Evolutionary conservation across 1,140 invertebrate genomes (phyloP).

Genomic region (Daktulosphaira vitifoliae): DNA sequence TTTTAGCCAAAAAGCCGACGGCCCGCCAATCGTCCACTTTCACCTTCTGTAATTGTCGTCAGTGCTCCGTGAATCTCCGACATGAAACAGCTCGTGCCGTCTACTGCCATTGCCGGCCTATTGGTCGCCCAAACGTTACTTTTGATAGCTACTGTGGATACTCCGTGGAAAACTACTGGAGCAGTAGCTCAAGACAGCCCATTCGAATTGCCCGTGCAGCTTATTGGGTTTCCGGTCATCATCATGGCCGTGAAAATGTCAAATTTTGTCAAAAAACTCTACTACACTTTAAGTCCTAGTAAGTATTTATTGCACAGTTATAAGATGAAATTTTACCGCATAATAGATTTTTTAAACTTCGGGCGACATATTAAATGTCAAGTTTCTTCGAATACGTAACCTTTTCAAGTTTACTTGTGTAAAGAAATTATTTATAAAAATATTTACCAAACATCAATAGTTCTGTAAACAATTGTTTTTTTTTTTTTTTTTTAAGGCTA

Average conservation of each 20-base stretch:
- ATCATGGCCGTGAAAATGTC: conserved; percentile 67
- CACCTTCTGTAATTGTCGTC: not conserved
- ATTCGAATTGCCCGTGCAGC: conserved; percentile 68
- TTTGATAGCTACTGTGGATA: not conserved
- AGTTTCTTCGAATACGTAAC: not conserved
- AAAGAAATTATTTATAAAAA: too few species aligned
- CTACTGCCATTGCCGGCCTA: conserved; percentile 8
- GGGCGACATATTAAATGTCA: too few species aligned
- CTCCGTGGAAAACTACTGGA: not conserved
- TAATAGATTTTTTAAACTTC: too few species aligned
- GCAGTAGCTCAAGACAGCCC: conserved; percentile 46
- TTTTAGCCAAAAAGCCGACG: conserved; percentile 8
- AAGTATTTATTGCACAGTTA: too few species aligned
- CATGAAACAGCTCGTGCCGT: conserved; percentile 23
- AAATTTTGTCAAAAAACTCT: conserved; percentile 72
- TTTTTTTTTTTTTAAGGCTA: too few species aligned
- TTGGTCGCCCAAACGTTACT: conserved; percentile 27
- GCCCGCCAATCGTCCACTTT: conserved; percentile 12
- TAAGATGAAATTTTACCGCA: too few species aligned
- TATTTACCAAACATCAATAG: too few species aligned
- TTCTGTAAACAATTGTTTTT: too few species aligned
- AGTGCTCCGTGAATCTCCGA: conserved; percentile 8
- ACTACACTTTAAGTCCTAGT: conserved; percentile 73
- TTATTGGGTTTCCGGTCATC: conserved; percentile 73
- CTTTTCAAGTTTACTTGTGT: not conserved